A percentile compares a stretch with the other conserved stretches of the same genome.
These are phyloP conservation scores for Drosophila mercatorum DNA, from an alignment of 2,888 invertebrate genomes.

Conservation along the genomic window DNA sequence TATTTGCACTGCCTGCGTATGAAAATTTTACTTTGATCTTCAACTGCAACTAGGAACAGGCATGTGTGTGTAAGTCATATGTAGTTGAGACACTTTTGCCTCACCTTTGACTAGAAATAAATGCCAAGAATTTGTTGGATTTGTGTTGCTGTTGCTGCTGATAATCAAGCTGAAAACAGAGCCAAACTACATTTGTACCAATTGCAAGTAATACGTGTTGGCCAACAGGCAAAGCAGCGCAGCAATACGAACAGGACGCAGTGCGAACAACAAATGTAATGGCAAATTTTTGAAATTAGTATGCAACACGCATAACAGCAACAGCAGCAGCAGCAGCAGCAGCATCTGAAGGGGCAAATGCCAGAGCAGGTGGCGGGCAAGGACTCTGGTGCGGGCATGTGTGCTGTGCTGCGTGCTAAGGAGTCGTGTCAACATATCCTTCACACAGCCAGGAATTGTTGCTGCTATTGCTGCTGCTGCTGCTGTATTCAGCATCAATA, in stretches of 20 bases:
- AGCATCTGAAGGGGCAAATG: constrained; percentile 26
- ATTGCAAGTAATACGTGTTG: constrained; percentile 46
- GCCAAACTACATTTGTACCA: constrained; percentile 58
- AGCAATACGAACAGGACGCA: constrained; percentile 14
- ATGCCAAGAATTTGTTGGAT: constrained; percentile 60
- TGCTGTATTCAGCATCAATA: constrained; percentile 56
- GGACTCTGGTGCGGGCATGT: constrained; percentile 4
- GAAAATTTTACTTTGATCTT: constrained; percentile 57
- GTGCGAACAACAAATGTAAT: constrained; percentile 76
- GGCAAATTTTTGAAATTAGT: constrained; percentile 78
- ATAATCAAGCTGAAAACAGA: constrained; percentile 63
- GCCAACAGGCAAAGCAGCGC: constrained; percentile 7
- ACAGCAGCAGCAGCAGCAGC: constrained; percentile 16
- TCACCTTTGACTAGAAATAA: constrained; percentile 72
- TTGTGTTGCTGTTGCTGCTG: constrained; percentile 54
- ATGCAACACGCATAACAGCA: constrained; percentile 75
- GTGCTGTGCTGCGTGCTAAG: constrained; percentile 43
- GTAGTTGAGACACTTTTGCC: constrained; percentile 56
- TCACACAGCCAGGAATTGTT: constrained; percentile 16
- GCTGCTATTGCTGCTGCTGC: constrained; percentile 13
- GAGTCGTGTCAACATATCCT: constrained; percentile 50
- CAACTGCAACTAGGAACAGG: constrained; percentile 24
- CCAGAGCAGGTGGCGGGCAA: constrained; percentile 12
- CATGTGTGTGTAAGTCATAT: constrained; percentile 22
- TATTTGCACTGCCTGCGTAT: constrained; percentile 48